Percentiles rank a stretch among this genome's conserved stretches.
Conservation (phyloP, 2,888 invertebrate species). For the Mythimna albipuncta region DNA sequence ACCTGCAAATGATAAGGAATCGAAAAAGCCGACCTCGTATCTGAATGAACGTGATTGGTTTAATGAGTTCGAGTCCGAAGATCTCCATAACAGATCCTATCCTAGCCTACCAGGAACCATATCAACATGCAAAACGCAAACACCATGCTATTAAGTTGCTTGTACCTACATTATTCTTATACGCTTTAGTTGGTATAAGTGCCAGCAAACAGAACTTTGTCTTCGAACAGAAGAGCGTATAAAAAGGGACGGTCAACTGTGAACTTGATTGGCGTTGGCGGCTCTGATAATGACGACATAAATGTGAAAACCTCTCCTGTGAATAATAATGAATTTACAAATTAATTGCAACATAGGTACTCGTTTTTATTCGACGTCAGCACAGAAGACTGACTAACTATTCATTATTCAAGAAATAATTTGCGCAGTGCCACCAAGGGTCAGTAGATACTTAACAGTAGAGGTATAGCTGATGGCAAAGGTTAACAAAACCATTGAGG, state of each 20-base stretch:
- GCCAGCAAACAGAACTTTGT: constrained; percentile 59
- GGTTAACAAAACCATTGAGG: not conserved
- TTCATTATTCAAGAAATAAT: not conserved
- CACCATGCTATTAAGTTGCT: constrained; percentile 18
- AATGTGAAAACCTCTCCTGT: constrained; percentile 23
- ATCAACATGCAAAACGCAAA: constrained; percentile 37
- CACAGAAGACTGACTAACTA: not conserved
- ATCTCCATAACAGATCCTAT: too few species aligned
- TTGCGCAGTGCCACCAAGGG: not conserved
- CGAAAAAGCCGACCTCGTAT: too few species aligned
- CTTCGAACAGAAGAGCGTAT: constrained; percentile 54
- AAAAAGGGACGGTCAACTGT: constrained; percentile 53
- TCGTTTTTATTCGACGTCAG: not conserved
- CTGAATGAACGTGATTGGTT: not conserved
- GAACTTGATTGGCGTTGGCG: constrained; percentile 39
- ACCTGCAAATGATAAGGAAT: too few species aligned
- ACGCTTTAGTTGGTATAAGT: constrained; percentile 46
- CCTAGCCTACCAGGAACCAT: too few species aligned
- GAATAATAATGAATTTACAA: constrained; percentile 16
- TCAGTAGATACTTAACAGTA: constrained; percentile 7
- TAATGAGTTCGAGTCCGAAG: too few species aligned
- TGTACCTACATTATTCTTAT: constrained; percentile 25
- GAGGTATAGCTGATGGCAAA: not conserved
- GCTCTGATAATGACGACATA: constrained; percentile 19
- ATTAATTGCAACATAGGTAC: not conserved